Percentiles rank a stretch among this genome's conserved stretches.
Conservation (phyloP, 2,797 vertebrate genomes). For the Enteromius thamalakanensis region DNA sequence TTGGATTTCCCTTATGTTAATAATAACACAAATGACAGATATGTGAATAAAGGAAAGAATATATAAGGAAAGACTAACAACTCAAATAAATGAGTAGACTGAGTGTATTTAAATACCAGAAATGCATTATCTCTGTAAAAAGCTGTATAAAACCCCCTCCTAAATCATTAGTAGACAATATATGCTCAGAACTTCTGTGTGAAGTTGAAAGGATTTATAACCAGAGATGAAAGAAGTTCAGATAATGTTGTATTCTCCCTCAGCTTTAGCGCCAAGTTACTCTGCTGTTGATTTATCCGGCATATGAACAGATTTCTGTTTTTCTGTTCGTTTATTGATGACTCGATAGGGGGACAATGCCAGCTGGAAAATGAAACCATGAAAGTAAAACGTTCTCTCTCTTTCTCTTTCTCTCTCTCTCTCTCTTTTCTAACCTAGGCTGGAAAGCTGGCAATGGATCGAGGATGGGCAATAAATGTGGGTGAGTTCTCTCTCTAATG, state of each 20-base stretch:
- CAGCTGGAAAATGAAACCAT: slow-evolving; percentile 5
- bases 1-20: slow-evolving; percentile 23
- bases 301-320: slow-evolving; percentile 11
- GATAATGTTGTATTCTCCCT: slow-evolving; percentile 31
- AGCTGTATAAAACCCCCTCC: not conserved
- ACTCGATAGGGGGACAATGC: not conserved
- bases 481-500: slow-evolving; percentile 79
- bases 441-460: slow-evolving; percentile 92
- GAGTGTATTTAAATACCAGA: slow-evolving; percentile 13
- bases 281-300: slow-evolving; percentile 15
- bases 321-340: slow-evolving; percentile 30
- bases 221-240: slow-evolving; percentile 21
- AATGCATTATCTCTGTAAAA: not conserved
- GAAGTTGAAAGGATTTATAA: slow-evolving; percentile 27
- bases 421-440: slow-evolving; percentile 76
- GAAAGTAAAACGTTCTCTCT: not conserved
- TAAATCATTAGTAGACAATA: slow-evolving; percentile 6
- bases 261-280: slow-evolving; percentile 21
- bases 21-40: slow-evolving; percentile 16
- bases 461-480: slow-evolving; percentile 97
- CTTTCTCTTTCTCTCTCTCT: not conserved
- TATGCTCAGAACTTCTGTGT: slow-evolving; percentile 13
- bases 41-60: slow-evolving; percentile 6
- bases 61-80: slow-evolving; percentile 8
- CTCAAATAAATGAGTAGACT: slow-evolving; percentile 21